Conservation (phyloP, 2,113 vertebrate genomes). For the Psophia crepitans region DNA sequence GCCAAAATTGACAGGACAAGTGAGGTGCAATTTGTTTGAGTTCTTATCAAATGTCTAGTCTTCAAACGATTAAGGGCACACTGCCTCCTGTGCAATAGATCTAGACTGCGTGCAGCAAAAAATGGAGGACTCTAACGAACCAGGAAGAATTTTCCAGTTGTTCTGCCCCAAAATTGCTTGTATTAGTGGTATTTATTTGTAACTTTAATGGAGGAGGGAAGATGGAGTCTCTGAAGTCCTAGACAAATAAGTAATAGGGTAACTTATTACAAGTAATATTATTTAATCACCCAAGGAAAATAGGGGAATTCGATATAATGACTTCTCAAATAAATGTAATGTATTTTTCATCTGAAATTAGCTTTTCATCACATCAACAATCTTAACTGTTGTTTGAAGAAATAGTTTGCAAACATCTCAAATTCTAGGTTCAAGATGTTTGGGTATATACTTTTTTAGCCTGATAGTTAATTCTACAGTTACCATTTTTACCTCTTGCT, state of each 20-base stretch:
- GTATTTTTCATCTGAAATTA: neutral
- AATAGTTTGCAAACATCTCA: neutral
- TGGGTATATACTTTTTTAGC: neutral
- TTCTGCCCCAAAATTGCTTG: neutral
- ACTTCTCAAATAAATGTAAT: neutral
- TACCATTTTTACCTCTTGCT: neutral
- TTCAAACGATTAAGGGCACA: slow-evolving; percentile 37
- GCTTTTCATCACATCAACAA: neutral
- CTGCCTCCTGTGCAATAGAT: neutral
- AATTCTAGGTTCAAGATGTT: neutral
- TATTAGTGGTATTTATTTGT: neutral
- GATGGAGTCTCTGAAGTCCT: neutral
- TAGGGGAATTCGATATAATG: neutral
- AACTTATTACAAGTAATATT: neutral
- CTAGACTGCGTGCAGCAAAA: neutral
- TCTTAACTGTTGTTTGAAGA: neutral
- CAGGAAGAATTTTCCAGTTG: neutral
- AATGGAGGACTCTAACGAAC: neutral
- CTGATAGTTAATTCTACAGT: neutral
- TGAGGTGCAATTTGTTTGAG: slow-evolving; percentile 49
- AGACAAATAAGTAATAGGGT: neutral
- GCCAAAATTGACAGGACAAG: slow-evolving; percentile 29
- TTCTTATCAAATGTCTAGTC: slow-evolving; percentile 51
- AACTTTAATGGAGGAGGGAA: neutral
- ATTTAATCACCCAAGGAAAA: neutral